A percentile compares a stretch with the other conserved stretches of the same genome.
Evolutionary conservation across 1,140 invertebrate species (phyloP).

Genomic region (Drosophila ironensis): DNA sequence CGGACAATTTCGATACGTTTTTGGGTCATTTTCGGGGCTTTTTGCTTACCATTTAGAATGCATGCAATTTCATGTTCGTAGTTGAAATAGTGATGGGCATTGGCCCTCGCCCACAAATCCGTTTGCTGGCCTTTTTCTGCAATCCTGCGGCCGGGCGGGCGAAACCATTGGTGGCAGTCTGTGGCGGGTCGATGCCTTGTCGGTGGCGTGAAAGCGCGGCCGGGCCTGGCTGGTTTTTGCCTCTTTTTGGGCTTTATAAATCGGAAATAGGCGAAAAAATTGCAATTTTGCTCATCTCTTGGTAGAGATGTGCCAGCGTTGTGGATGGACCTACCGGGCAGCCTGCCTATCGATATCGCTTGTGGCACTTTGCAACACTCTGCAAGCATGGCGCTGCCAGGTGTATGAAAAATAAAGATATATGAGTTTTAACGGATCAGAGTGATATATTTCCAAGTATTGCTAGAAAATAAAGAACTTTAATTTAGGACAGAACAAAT

Average conservation of each 20-base stretch:
- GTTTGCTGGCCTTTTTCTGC: not conserved
- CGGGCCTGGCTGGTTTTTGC: not conserved
- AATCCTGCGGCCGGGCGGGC: too few species aligned
- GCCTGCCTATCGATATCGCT: not conserved
- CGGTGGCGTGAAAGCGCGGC: not conserved
- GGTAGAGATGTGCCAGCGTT: not conserved
- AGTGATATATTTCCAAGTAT: too few species aligned
- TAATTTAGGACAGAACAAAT: too few species aligned
- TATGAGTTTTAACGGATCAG: too few species aligned
- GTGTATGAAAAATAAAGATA: too few species aligned
- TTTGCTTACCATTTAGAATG: slow-evolving; percentile 42
- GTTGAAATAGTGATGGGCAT: slow-evolving; percentile 38
- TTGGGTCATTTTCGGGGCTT: not conserved
- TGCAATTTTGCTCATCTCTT: slow-evolving; percentile 36
- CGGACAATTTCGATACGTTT: too few species aligned
- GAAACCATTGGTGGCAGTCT: not conserved
- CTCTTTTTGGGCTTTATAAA: not conserved
- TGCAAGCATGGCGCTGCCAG: too few species aligned
- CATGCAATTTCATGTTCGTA: slow-evolving; percentile 46
- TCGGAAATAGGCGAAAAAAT: slow-evolving; percentile 18
- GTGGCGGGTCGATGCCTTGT: not conserved
- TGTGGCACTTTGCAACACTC: too few species aligned
- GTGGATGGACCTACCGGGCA: not conserved
- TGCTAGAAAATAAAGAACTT: too few species aligned
- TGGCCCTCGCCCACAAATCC: slow-evolving; percentile 8